Conservation (phyloP, 2,888 invertebrate species). For the Drosophila ustulata region DNA sequence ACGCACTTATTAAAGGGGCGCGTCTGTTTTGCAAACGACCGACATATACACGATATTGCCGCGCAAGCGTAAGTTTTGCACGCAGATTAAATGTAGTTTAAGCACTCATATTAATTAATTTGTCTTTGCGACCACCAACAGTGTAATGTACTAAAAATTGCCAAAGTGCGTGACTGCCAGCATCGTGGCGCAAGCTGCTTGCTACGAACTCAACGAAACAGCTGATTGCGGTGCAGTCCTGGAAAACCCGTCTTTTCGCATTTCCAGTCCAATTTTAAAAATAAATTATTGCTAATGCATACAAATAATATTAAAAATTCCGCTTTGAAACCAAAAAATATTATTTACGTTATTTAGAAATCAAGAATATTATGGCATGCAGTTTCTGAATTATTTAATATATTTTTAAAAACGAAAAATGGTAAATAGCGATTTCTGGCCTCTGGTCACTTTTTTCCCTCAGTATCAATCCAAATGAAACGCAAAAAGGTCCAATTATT, state of each 20-base stretch:
- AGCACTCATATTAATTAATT: conserved; percentile 59
- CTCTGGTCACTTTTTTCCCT: background rate
- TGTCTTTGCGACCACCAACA: conserved; percentile 44
- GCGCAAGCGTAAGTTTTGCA: conserved; percentile 53
- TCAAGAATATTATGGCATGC: background rate
- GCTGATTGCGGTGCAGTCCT: background rate
- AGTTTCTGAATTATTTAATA: background rate
- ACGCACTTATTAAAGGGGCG: conserved; percentile 34
- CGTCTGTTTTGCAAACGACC: conserved; percentile 27
- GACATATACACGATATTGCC: conserved; percentile 19
- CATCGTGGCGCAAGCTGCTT: conserved; percentile 29
- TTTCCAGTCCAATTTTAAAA: background rate
- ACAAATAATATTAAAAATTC: background rate
- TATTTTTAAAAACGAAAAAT: background rate
- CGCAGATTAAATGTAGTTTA: conserved; percentile 49
- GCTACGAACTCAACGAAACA: conserved; percentile 1
- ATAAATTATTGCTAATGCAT: background rate
- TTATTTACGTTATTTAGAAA: background rate
- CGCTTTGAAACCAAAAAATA: background rate
- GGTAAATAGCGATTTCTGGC: background rate
- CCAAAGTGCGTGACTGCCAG: conserved; percentile 35
- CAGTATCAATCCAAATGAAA: conserved; percentile 82
- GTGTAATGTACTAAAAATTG: conserved; percentile 40
- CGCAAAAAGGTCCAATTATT: conserved; percentile 81
- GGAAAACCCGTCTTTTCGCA: background rate